Conservation (phyloP, 2,113 vertebrate species). For the Nematolebias whitei region DNA sequence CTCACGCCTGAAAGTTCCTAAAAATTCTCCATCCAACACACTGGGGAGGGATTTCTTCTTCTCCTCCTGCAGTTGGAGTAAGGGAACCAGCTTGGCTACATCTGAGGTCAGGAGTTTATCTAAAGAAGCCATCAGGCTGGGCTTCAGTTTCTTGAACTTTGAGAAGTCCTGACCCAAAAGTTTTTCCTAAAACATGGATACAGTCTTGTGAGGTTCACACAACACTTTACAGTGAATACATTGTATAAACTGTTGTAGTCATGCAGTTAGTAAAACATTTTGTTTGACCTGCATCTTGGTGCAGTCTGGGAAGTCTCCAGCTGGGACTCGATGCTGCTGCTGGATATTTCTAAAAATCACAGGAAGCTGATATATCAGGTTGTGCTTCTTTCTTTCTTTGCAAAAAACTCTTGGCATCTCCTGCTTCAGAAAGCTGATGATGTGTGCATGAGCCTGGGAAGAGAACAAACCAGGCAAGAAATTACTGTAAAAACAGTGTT, state of each 20-base stretch:
- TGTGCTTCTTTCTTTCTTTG: conserved; percentile 88
- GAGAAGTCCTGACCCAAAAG: conserved; percentile 87
- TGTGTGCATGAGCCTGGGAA: conserved; percentile 86
- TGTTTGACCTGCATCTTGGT: conserved; percentile 87
- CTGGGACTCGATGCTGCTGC: conserved; percentile 86
- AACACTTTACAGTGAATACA: neutral
- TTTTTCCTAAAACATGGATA: conserved; percentile 78
- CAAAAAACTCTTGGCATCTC: conserved; percentile 90
- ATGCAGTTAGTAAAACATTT: neutral
- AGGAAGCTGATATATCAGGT: conserved; percentile 86
- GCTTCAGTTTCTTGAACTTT: conserved; percentile 87
- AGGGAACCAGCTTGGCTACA: conserved; percentile 88
- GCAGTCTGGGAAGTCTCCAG: conserved; percentile 89
- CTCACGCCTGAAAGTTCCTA: conserved; percentile 83
- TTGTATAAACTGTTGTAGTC: neutral
- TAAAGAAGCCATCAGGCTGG: conserved; percentile 83
- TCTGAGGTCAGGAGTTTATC: conserved; percentile 86
- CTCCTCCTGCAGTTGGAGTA: conserved; percentile 84
- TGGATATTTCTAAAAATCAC: conserved; percentile 88
- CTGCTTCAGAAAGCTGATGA: conserved; percentile 88
- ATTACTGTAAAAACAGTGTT: neutral
- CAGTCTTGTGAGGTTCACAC: conserved; percentile 17
- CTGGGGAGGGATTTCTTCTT: conserved; percentile 71
- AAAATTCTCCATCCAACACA: conserved; percentile 84
- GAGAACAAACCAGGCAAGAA: conserved; percentile 10